Conservation (phyloP, 2,113 vertebrate species). For the Lucifuga dentata region DNA sequence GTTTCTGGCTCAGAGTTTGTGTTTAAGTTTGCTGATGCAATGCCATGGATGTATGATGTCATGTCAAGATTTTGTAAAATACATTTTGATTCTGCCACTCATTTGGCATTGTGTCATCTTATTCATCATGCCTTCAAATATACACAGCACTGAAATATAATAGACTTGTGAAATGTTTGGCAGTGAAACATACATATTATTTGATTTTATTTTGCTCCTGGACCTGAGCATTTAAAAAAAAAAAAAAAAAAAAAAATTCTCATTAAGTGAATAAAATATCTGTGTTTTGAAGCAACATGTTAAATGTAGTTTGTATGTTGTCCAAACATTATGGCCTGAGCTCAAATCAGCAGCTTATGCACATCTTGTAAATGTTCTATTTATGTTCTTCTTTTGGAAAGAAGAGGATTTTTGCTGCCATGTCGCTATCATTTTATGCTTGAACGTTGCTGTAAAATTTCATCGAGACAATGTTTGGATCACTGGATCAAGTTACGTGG, state of each 20-base stretch:
- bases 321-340: slow-evolving; percentile 7
- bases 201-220: slow-evolving; percentile 21
- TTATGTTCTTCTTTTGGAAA: slow-evolving; percentile 27
- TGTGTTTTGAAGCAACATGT: not conserved
- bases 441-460: slow-evolving; percentile 23
- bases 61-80: slow-evolving; percentile 62
- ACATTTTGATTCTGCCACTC: slow-evolving; percentile 18
- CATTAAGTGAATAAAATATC: not conserved
- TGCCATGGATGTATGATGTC: slow-evolving; percentile 21
- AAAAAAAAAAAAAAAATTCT: not conserved
- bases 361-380: slow-evolving; percentile 49
- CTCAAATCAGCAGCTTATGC: slow-evolving; percentile 10
- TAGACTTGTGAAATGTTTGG: slow-evolving; percentile 18
- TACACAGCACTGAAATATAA: slow-evolving; percentile 44
- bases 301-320: slow-evolving; percentile 5
- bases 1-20: slow-evolving; percentile 39
- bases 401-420: not conserved
- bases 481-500: too few relatives aligned
- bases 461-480: too few relatives aligned
- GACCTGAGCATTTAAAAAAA: slow-evolving; percentile 17
- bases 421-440: slow-evolving; percentile 4
- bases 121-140: slow-evolving; percentile 46
- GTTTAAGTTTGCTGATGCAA: slow-evolving; percentile 2
- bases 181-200: not conserved
- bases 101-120: slow-evolving; percentile 10